Base-by-base conservation (phyloP, 2,113 vertebrate genomes). In the Otus sunia region DNA sequence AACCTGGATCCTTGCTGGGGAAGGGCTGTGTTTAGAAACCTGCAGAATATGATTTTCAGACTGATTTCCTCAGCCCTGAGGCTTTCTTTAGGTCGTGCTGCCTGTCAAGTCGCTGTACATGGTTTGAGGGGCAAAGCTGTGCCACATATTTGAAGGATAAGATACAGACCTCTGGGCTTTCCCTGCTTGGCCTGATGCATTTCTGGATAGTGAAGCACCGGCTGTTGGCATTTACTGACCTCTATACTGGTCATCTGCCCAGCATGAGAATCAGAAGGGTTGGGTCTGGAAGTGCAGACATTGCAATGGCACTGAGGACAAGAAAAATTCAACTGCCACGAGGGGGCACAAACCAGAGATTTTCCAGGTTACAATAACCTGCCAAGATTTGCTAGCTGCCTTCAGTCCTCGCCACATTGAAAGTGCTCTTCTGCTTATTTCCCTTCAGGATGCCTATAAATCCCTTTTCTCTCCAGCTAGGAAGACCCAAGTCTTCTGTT, bases 321-420 rank as follows among this genome's bases (percentile, higher is more conserved):
- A 52, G 49, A 45, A 71, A 75, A 91, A 87, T 37, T 14, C 71
- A 83, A 3, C n/a, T 43, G 91, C 97, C 97, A 96, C 89, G 62
- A 97, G 97, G 60, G 95, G 95, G 97, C 96, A 95, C 23, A 97
- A 83, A 79, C 2, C 71, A 50, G 58, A 77, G 85, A 26, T 17
- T 45, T 34, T 26, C 88, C 88, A 49, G 59, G 16, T 86, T 72
- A 21, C 14, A 43, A 41, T 9, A 88, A 82, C 39, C 36, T 60
- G n/a, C 13, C 29, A n/a, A 34, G 45, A 37, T 62, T 25, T n/a
- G n/a, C 75, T 37, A 34, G 29, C 43, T 88, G 63, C 52, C 67
- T 71, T 50, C 30, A 8, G 43, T 16, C 34, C 60, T 41, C 6
- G 36, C 52, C 64, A 4, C 5, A 8, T 1, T 55, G 41, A 16